These are phyloP conservation scores for Brachyhypopomus gauderio DNA, from an alignment of 2,113 vertebrate species.

Conservation along the genomic window DNA sequence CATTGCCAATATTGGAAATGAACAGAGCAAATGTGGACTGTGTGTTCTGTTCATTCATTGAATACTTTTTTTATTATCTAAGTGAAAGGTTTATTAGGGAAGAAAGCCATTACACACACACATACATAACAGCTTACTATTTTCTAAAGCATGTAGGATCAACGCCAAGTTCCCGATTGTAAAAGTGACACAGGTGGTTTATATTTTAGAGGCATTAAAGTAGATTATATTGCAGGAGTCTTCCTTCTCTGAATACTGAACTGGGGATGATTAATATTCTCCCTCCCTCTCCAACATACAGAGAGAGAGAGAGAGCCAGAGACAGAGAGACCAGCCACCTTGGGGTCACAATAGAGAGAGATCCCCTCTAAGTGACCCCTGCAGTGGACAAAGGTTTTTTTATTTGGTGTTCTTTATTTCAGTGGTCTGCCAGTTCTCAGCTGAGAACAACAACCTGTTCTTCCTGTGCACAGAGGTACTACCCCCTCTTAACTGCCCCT, in stretches of 20 bases:
- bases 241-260: neutral
- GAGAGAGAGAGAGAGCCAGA: too few species aligned
- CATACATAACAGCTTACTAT: neutral
- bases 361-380: constrained; percentile 38
- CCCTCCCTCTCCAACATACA: constrained; percentile 4
- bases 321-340: constrained; percentile 23
- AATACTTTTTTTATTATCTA: too few species aligned
- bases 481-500: neutral
- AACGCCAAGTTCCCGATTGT: neutral
- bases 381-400: constrained; percentile 47
- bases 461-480: constrained; percentile 20
- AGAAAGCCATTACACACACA: neutral
- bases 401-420: constrained; percentile 51
- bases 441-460: constrained; percentile 50
- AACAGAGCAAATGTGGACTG: too few species aligned
- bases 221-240: too few species aligned
- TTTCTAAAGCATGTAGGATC: neutral
- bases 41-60: too few species aligned
- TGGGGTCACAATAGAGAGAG: constrained; percentile 37
- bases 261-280: constrained; percentile 11
- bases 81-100: neutral
- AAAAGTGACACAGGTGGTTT: neutral
- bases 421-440: constrained; percentile 33
- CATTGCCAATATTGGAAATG: too few species aligned
- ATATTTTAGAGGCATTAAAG: neutral